Base-by-base conservation (phyloP, 2,888 invertebrate species). In the Beris morrisii region DNA sequence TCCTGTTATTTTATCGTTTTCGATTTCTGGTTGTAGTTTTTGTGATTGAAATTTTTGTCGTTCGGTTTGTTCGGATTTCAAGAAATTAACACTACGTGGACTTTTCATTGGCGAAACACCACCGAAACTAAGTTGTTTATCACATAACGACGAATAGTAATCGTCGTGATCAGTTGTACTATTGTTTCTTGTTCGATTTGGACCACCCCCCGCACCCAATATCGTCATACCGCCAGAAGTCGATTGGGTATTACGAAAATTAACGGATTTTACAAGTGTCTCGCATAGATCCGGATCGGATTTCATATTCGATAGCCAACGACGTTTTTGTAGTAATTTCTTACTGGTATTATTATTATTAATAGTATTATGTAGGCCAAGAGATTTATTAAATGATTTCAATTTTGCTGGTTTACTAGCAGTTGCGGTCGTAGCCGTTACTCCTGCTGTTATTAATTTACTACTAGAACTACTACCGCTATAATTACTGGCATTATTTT, bases 141-240 rank as follows among this genome's bases (percentile, higher is more conserved):
- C 77, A 75, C 77, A 77, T 70, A 76, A 74, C 56, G 73, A 74
- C 69, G 76, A 77, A 72, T 77, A 77, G 68, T 73, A 75, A 70
- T 76, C 76, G 69, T 73, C 75, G 53, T 65, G 57, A n/a, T 65
- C 65, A 57, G 32, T 64, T 54, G 65, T 65, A 65, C 57, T 48
- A 65, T 64, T 64, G 9, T 53, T 65, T 55, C 44, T 53, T 64
- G 45, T 53, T 64, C 64, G 64, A 54, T 53, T 64, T 64, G 38
- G 38, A 38, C 38, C 45, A 5, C 58, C 11, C 5, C 30, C 13
- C 30, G 46, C 22, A 13, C 13, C 44, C 56, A 32, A 1, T 32
- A 53, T 52, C 30, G 43, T 31, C 4, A 28, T 15, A 44, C 63
- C 44, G 32, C 52, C 28, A 13, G 61, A 9, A 15, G 7, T 12